Evolutionary conservation across 1,140 invertebrate genomes (phyloP).

Genomic region (Melitaea cinxia): DNA sequence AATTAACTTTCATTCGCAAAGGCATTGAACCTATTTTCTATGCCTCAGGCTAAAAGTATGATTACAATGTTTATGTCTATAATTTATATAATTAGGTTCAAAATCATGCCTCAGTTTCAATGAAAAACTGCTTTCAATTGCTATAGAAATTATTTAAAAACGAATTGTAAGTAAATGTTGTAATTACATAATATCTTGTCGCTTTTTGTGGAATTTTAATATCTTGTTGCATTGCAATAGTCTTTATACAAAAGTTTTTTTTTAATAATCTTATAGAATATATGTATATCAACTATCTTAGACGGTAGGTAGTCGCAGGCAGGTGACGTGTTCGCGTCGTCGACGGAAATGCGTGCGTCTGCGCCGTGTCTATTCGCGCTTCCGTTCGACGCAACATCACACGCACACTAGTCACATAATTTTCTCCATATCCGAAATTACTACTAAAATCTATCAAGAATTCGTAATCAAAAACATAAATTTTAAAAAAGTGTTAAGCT

Average conservation of each 20-base stretch:
- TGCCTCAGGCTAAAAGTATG: background rate
- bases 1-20: background rate
- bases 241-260: background rate
- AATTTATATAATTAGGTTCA: background rate
- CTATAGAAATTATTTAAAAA: too few species aligned
- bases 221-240: too few species aligned
- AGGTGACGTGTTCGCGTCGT: conserved; percentile 66
- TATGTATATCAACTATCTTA: conserved; percentile 4
- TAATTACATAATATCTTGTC: too few species aligned
- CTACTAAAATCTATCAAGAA: background rate
- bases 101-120: background rate
- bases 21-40: background rate
- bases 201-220: too few species aligned
- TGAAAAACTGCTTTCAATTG: background rate
- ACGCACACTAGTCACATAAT: conserved; percentile 28
- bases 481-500: too few species aligned
- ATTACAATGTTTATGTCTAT: background rate
- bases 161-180: too few species aligned
- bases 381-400: conserved; percentile 50
- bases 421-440: conserved; percentile 22
- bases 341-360: conserved; percentile 76
- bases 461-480: background rate
- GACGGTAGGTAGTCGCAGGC: conserved; percentile 23
- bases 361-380: conserved; percentile 73
- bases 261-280: conserved; percentile 1